Conservation (phyloP, 1,140 invertebrate genomes). For the Druon quercuslanigerum region DNA sequence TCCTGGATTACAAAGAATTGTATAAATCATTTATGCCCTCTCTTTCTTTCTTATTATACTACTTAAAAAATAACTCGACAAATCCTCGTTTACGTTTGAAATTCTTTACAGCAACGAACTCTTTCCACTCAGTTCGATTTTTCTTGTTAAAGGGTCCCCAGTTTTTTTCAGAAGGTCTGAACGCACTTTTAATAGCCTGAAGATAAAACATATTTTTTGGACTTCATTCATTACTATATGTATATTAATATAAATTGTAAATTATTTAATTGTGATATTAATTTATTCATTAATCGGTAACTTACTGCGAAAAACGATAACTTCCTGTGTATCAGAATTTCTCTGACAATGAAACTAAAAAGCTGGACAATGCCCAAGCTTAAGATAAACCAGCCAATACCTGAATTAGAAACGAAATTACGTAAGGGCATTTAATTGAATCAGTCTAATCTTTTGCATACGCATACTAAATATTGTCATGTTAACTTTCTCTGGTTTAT, state of each 20-base stretch:
- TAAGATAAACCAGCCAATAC: slow-evolving; percentile 71
- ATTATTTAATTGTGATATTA: neutral
- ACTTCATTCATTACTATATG: slow-evolving; percentile 18
- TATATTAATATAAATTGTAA: slow-evolving; percentile 15
- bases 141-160: slow-evolving; percentile 63
- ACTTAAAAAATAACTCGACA: slow-evolving; percentile 53
- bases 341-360: slow-evolving; percentile 67
- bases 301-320: slow-evolving; percentile 46
- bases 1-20: too few relatives aligned
- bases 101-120: slow-evolving; percentile 56
- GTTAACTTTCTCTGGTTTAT: too few relatives aligned
- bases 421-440: slow-evolving; percentile 49
- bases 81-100: slow-evolving; percentile 44
- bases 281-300: neutral
- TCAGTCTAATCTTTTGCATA: too few relatives aligned
- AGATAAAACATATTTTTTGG: slow-evolving; percentile 23
- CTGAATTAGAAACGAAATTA: slow-evolving; percentile 61
- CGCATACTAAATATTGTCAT: too few relatives aligned
- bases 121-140: slow-evolving; percentile 58
- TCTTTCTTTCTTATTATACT: neutral
- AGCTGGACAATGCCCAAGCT: slow-evolving; percentile 70
- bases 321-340: slow-evolving; percentile 53
- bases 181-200: slow-evolving; percentile 60
- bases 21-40: neutral
- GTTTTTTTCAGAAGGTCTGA: slow-evolving; percentile 52